Evolutionary conservation across 1,140 invertebrate genomes (phyloP).

Genomic region (Bombus huntii): DNA sequence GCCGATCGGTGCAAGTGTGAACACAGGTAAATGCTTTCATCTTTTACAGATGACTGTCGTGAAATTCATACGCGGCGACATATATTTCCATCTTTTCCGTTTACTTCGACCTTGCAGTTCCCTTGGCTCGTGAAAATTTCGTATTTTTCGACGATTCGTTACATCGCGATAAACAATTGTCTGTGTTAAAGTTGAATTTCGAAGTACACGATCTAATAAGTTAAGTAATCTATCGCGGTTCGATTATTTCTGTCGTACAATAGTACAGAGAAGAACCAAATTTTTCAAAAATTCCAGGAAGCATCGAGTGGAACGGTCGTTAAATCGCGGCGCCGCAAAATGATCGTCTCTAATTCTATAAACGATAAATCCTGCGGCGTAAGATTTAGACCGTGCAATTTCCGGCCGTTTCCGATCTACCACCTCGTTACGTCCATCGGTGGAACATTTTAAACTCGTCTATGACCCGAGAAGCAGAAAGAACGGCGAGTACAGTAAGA

Average conservation of each 20-base stretch:
- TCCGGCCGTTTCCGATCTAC: conserved; percentile 39
- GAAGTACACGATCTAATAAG: accelerated
- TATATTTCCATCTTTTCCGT: no score
- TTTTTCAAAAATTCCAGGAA: neutral
- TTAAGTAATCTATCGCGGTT: no score
- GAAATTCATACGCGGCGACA: no score
- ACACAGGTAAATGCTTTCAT: no score
- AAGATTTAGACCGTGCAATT: conserved; percentile 46
- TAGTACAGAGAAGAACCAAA: neutral
- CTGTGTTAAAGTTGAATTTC: no score
- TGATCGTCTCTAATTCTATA: conserved; percentile 39
- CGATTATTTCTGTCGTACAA: no score
- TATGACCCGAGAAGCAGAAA: neutral
- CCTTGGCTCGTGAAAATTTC: no score
- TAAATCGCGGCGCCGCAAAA: neutral
- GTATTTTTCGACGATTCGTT: neutral
- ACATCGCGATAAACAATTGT: neutral
- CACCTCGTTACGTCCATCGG: conserved; percentile 2
- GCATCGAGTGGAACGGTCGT: no score
- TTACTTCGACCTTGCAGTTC: no score
- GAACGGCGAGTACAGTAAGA: neutral
- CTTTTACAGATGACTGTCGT: no score
- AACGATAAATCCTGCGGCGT: conserved; percentile 29
- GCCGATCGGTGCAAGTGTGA: no score
- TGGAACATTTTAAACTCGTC: conserved; percentile 33